These are phyloP conservation scores for Drosophila mercatorum DNA, from an alignment of 2,888 invertebrate species.

Conservation along the genomic window DNA sequence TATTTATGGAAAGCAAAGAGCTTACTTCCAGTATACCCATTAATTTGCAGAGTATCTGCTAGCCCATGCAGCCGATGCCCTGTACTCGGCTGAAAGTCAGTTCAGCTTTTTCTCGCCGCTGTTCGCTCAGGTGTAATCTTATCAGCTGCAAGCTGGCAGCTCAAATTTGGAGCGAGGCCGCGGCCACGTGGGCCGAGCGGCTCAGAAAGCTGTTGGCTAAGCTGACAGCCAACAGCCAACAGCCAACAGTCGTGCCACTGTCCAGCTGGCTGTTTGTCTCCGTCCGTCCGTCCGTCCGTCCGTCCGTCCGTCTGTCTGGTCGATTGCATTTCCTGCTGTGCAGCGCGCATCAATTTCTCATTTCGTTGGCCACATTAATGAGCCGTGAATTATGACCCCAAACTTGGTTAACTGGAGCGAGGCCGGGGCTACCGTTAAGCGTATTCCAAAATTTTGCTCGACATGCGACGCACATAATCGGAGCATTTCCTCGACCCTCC, in stretches of 20 bases:
- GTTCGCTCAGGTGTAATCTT: conserved; percentile 33
- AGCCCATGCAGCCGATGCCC: conserved; percentile 1
- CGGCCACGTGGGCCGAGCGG: conserved; percentile 46
- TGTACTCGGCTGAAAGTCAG: not conserved
- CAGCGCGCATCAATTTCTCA: conserved; percentile 63
- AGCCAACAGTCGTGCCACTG: conserved; percentile 23
- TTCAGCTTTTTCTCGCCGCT: not conserved
- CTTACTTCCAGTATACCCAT: not conserved
- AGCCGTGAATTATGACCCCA: conserved; percentile 69
- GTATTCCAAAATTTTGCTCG: conserved; percentile 9
- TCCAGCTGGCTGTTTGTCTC: conserved; percentile 25
- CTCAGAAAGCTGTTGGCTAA: conserved; percentile 38
- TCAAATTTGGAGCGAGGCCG: conserved; percentile 58
- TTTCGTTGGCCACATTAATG: conserved; percentile 72
- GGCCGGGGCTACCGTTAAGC: conserved; percentile 36
- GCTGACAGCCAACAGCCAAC: conserved; percentile 33
- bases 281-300: too few species aligned
- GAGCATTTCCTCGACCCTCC: not conserved
- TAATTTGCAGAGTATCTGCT: conserved; percentile 10
- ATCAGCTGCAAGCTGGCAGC: conserved; percentile 41
- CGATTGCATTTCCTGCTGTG: conserved; percentile 67
- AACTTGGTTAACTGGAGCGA: conserved; percentile 65
- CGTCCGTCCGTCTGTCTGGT: not conserved
- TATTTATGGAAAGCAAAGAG: too few species aligned
- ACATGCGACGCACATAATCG: conserved; percentile 9